Conservation (phyloP, 2,113 vertebrate genomes). For the Onychostruthus taczanowskii region DNA sequence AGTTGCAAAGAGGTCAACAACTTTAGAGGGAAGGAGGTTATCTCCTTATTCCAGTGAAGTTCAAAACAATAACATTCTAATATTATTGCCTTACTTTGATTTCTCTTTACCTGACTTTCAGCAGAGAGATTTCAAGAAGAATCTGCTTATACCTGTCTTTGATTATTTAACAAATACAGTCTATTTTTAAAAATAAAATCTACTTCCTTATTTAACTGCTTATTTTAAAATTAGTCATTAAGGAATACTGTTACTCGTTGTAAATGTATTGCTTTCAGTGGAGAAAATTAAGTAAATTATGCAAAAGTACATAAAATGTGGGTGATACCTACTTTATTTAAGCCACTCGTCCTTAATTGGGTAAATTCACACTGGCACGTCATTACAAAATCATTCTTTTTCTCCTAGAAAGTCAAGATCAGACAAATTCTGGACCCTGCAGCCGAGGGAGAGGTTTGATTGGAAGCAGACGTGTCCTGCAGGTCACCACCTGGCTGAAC, state of each 20-base stretch:
- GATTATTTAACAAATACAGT: background rate
- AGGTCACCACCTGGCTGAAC: background rate
- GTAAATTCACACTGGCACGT: background rate
- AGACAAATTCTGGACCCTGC: background rate
- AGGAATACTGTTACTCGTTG: background rate
- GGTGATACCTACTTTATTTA: background rate
- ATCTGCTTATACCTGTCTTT: background rate
- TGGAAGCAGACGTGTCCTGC: background rate
- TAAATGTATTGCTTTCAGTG: background rate
- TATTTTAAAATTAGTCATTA: background rate
- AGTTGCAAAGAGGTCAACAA: background rate
- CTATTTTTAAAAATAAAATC: background rate
- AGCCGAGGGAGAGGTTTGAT: background rate
- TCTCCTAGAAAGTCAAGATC: background rate
- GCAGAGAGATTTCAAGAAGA: background rate
- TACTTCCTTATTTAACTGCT: background rate
- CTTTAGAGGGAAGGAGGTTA: background rate
- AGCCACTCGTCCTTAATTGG: background rate
- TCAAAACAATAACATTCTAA: background rate
- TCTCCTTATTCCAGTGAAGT: background rate
- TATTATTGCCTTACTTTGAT: background rate
- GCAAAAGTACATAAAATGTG: background rate
- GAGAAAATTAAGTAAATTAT: background rate
- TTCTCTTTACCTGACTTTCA: background rate
- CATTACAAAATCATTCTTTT: background rate